These are phyloP conservation scores for Ursus arctos DNA, from an alignment of 2,113 vertebrate genomes.

Conservation along the genomic window DNA sequence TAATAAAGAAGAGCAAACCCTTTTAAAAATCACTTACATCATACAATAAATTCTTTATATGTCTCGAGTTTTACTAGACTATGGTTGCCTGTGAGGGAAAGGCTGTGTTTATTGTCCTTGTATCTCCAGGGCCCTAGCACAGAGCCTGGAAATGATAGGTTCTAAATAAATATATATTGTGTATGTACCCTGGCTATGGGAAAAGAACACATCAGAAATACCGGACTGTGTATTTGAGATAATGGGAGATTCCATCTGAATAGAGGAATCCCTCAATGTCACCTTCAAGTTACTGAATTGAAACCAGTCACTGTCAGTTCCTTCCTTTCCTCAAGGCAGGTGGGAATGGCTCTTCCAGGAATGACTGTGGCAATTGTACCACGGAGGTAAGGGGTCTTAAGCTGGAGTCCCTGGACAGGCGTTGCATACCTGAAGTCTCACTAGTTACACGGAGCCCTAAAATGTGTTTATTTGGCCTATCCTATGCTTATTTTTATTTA, in stretches of 20 bases:
- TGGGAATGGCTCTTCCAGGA: neutral
- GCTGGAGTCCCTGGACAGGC: neutral
- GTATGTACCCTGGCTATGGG: neutral
- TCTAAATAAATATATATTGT: neutral
- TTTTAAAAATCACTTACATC: neutral
- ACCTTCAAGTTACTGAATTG: neutral
- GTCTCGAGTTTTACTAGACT: neutral
- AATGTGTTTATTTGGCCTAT: neutral
- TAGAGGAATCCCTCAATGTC: neutral
- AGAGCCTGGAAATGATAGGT: neutral
- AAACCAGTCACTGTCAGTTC: neutral
- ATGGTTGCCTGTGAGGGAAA: neutral
- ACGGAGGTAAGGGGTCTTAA: neutral
- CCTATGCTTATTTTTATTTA: neutral
- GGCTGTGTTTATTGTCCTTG: neutral
- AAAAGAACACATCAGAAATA: neutral
- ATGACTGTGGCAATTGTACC: neutral
- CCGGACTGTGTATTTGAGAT: neutral
- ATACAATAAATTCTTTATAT: neutral
- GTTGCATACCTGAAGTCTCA: neutral
- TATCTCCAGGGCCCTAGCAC: neutral
- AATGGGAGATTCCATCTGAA: neutral
- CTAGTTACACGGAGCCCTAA: neutral
- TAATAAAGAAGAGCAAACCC: neutral
- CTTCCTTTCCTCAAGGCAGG: neutral